phyloP scores from a whole-genome alignment of 2,113 vertebrate species.

The Gopherus evgoodei region DNA sequence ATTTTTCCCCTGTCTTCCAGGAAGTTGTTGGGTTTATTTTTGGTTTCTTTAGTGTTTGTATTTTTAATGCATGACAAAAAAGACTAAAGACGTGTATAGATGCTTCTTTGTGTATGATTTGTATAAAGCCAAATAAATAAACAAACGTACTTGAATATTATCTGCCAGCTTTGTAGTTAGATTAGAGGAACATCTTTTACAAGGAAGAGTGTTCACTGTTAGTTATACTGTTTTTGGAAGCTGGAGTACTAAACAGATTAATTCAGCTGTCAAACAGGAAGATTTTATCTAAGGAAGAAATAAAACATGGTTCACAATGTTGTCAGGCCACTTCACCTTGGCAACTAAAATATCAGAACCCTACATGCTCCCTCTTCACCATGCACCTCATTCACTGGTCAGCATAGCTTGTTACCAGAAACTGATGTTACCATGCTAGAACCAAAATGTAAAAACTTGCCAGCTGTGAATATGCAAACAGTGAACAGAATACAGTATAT shows the following conservation, averaged over 20 bases:
- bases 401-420: slow-evolving; percentile 49
- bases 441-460: neutral
- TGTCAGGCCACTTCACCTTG: slow-evolving; percentile 40
- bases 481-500: neutral
- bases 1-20: neutral
- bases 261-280: slow-evolving; percentile 48
- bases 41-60: neutral
- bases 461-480: neutral
- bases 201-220: neutral
- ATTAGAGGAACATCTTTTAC: slow-evolving; percentile 1
- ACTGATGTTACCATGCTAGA: slow-evolving; percentile 22
- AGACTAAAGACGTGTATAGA: neutral
- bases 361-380: neutral
- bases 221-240: neutral
- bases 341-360: slow-evolving; percentile 6
- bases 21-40: neutral
- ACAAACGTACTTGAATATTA: neutral
- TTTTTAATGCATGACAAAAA: neutral
- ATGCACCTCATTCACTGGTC: slow-evolving; percentile 11
- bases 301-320: slow-evolving; percentile 36
- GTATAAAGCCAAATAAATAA: neutral
- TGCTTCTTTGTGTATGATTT: neutral
- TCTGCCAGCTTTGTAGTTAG: neutral
- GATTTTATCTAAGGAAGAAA: slow-evolving; percentile 60
- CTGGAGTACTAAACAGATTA: slow-evolving; percentile 40